phyloP scores from a whole-genome alignment of 2,888 invertebrate genomes.

The Cynaeus angustus region DNA sequence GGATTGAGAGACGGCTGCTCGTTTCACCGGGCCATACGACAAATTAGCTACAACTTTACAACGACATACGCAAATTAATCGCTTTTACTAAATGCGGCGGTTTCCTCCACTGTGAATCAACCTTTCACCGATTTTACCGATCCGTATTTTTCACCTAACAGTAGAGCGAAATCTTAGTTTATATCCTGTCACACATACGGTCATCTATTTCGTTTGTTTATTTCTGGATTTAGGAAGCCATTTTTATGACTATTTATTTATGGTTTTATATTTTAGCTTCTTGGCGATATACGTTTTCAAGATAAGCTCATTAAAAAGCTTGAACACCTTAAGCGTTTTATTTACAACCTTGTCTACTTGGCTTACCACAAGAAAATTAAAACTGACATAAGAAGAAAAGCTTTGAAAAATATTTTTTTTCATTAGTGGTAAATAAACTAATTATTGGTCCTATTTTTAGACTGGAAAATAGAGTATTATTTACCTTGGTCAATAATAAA shows the following conservation, averaged over 20 bases:
- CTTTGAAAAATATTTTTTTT: too few species aligned
- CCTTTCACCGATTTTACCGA: neutral
- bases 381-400: neutral
- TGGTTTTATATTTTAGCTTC: constrained; percentile 41
- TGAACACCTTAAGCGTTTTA: constrained; percentile 11
- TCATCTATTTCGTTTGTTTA: constrained; percentile 47
- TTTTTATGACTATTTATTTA: constrained; percentile 49
- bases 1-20: constrained; percentile 57
- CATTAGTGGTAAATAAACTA: too few species aligned
- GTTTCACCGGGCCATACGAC: constrained; percentile 48
- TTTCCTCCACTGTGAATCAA: constrained; percentile 21
- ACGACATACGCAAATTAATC: constrained; percentile 44
- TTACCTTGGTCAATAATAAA: too few species aligned
- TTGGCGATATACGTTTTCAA: constrained; percentile 19
- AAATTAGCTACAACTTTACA: constrained; percentile 44
- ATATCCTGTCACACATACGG: constrained; percentile 44
- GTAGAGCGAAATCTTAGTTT: constrained; percentile 46
- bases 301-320: constrained; percentile 38
- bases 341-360: constrained; percentile 19
- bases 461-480: too few species aligned
- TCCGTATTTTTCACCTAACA: constrained; percentile 36
- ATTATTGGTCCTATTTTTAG: too few species aligned
- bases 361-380: neutral
- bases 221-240: constrained; percentile 42
- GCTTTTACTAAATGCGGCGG: constrained; percentile 36